phyloP scores from a whole-genome alignment of 2,797 vertebrate species.

The Cirrhinus molitorella region DNA sequence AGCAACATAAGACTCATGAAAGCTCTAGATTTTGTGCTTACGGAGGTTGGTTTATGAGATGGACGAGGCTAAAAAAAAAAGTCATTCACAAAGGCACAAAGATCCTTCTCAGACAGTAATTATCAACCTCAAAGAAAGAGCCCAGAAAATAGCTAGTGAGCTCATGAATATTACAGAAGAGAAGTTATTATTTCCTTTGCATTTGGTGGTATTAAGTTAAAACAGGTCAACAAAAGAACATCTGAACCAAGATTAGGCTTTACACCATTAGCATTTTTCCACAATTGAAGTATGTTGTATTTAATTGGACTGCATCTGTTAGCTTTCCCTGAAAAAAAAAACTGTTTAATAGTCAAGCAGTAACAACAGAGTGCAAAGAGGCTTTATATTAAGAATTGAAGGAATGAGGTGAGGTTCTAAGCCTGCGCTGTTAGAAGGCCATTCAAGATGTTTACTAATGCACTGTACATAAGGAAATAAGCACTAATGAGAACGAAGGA shows the following conservation, averaged over 20 bases:
- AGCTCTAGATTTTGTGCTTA: constrained; percentile 40
- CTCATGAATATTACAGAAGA: constrained; percentile 56
- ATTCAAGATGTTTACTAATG: constrained; percentile 23
- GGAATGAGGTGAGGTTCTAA: constrained; percentile 64
- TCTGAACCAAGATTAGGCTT: constrained; percentile 41
- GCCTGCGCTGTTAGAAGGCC: constrained; percentile 37
- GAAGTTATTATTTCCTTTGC: constrained; percentile 51
- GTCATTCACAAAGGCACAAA: constrained; percentile 46
- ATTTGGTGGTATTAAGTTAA: constrained; percentile 63
- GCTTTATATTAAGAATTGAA: constrained; percentile 63
- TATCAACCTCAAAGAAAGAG: constrained; percentile 48
- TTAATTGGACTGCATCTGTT: constrained; percentile 68
- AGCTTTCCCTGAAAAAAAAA: constrained; percentile 70
- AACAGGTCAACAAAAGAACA: constrained; percentile 55
- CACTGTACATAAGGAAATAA: constrained; percentile 15
- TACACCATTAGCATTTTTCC: constrained; percentile 44
- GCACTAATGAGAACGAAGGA: constrained; percentile 37
- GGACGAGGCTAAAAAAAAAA: constrained; percentile 41
- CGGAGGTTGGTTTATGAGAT: constrained; percentile 40
- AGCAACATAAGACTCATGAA: constrained; percentile 38
- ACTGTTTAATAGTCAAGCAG: constrained; percentile 48
- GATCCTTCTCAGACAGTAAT: constrained; percentile 56
- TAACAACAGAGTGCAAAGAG: constrained; percentile 57
- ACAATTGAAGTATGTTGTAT: constrained; percentile 50
- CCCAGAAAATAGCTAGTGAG: constrained; percentile 38